Evolutionary conservation across 2,888 invertebrate species (phyloP).

Genomic region (Linyphia triangularis): DNA sequence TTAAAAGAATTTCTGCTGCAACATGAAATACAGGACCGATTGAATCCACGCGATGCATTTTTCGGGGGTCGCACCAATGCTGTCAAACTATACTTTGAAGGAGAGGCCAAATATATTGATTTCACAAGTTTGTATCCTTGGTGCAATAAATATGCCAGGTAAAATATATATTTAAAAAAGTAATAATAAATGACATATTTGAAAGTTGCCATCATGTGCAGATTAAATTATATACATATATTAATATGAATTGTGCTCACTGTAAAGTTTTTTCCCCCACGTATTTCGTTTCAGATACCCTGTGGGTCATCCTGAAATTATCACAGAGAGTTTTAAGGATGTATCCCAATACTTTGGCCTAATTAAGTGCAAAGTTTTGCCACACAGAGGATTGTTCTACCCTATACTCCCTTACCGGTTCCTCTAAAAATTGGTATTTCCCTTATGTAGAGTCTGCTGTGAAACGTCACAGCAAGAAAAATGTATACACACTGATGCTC

Average conservation of each 20-base stretch:
- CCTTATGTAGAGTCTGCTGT: neutral
- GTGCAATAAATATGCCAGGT: slow-evolving; percentile 7
- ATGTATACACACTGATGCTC: neutral
- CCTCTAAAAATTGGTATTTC: neutral
- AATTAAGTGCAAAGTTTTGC: neutral
- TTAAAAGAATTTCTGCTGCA: neutral
- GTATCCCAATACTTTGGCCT: slow-evolving; percentile 46
- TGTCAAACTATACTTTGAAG: slow-evolving; percentile 75
- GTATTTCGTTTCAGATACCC: slow-evolving; percentile 70
- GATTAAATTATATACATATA: neutral
- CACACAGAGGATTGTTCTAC: neutral
- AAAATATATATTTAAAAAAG: neutral
- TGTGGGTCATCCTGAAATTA: slow-evolving; percentile 77
- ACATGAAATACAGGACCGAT: neutral
- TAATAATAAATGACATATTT: neutral
- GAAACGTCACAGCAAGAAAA: neutral
- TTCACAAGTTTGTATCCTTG: slow-evolving; percentile 77
- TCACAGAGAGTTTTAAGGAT: slow-evolving; percentile 76
- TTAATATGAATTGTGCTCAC: neutral
- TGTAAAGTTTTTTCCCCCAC: neutral
- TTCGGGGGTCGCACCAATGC: neutral
- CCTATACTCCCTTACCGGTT: neutral
- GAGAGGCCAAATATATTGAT: slow-evolving; percentile 76
- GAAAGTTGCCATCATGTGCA: neutral
- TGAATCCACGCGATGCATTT: neutral